Evolutionary conservation across 2,113 vertebrate species (phyloP).

Genomic region (Pollachius pollachius): DNA sequence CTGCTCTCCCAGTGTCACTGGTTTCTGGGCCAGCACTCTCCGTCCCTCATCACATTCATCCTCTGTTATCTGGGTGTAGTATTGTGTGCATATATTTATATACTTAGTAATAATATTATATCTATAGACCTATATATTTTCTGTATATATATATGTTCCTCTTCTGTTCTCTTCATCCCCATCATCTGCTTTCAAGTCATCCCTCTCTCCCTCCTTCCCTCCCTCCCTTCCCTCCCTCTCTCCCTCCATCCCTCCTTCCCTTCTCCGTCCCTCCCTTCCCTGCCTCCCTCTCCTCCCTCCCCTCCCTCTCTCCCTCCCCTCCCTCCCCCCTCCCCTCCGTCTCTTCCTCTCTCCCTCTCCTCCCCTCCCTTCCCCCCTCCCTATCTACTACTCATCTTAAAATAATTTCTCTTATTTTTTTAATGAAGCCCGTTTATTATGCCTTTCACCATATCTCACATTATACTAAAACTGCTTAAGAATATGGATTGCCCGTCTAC

Average conservation of each 20-base stretch:
- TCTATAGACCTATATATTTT: no score
- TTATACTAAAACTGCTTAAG: no score
- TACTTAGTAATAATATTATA: no score
- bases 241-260: constrained; percentile 27
- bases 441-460: no score
- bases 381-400: not conserved
- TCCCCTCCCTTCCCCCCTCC: not conserved
- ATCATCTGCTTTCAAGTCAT: constrained; percentile 30
- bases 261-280: constrained; percentile 23
- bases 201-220: constrained; percentile 25
- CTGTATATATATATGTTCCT: no score
- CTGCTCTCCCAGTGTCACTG: constrained; percentile 49
- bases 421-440: constrained; percentile 41
- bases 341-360: constrained; percentile 5
- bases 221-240: constrained; percentile 20
- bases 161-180: constrained; percentile 14
- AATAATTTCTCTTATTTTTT: constrained; percentile 2
- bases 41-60: constrained; percentile 34
- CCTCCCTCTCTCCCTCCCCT: constrained; percentile 5
- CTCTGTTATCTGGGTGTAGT: no score
- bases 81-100: no score
- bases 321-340: not conserved
- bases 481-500: no score
- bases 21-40: constrained; percentile 74
- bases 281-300: constrained; percentile 6